A percentile compares a stretch with the other conserved stretches of the same genome.
Evolutionary conservation across 1,140 invertebrate species (phyloP).

Genomic region (Druon quercuslanigerum): DNA sequence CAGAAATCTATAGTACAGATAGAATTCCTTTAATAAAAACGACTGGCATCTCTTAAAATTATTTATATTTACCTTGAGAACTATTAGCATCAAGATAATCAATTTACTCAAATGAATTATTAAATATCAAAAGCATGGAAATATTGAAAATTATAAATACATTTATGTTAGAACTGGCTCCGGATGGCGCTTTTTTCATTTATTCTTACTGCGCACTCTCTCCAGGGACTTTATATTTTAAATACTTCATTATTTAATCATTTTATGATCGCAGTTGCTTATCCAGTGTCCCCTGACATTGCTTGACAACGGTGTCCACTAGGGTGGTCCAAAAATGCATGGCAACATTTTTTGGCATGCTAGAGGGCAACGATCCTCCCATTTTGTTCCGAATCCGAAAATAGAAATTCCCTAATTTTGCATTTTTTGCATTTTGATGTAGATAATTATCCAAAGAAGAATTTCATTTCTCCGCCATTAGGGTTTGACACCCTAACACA

Average conservation of each 20-base stretch:
- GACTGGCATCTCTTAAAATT: not conserved
- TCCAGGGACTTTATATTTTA: not conserved
- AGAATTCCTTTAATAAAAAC: not conserved
- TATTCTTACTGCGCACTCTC: not conserved
- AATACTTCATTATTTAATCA: not conserved
- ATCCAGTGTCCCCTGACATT: not conserved
- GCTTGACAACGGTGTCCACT: constrained; percentile 5
- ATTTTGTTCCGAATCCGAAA: too few relatives aligned
- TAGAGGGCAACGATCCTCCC: too few relatives aligned
- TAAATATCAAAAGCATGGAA: constrained; percentile 15
- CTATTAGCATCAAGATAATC: constrained; percentile 8
- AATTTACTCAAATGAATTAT: not conserved
- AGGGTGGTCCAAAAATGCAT: too few relatives aligned
- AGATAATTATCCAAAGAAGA: too few relatives aligned
- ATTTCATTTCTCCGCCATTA: too few relatives aligned
- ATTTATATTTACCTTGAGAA: constrained; percentile 2
- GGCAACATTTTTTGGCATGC: too few relatives aligned
- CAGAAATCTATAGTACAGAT: not conserved
- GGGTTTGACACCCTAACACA: too few relatives aligned
- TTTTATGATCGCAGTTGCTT: not conserved
- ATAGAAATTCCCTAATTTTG: too few relatives aligned
- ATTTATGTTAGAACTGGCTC: not conserved
- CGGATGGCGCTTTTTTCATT: not conserved
- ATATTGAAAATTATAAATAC: not conserved
- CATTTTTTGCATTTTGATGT: too few relatives aligned